A percentile compares a stretch with the other conserved stretches of the same genome.
Conservation (phyloP, 1,140 invertebrate species). For the Ruditapes philippinarum region DNA sequence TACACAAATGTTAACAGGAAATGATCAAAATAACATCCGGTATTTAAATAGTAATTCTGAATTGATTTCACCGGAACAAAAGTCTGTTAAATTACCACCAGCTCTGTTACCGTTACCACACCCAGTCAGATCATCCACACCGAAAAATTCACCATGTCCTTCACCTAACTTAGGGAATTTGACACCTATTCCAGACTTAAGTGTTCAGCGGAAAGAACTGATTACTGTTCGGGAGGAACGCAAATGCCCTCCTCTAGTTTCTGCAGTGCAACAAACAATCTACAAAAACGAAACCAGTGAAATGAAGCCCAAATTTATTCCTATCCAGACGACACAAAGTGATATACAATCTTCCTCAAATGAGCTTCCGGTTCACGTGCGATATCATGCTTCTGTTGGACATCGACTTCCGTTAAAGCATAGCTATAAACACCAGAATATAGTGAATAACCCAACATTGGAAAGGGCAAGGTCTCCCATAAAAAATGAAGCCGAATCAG, state of each 20-base stretch:
- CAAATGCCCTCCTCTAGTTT: no score
- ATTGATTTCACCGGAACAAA: not conserved
- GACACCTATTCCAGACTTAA: not conserved
- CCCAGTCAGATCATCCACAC: constrained; percentile 50
- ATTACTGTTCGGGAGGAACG: not conserved
- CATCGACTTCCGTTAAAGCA: constrained; percentile 60
- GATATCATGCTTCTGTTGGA: constrained; percentile 38
- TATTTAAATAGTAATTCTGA: not conserved
- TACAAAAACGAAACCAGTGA: not conserved
- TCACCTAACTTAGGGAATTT: constrained; percentile 17
- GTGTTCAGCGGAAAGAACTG: not conserved
- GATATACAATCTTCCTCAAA: not conserved
- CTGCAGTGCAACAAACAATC: not conserved
- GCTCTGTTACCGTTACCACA: not conserved
- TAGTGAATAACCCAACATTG: not conserved
- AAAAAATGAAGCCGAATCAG: not conserved
- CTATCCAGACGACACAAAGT: not conserved
- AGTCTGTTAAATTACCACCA: not conserved
- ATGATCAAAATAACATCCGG: not conserved
- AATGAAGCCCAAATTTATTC: not conserved
- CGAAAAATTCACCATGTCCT: constrained; percentile 56
- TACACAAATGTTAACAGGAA: not conserved
- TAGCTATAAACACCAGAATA: constrained; percentile 56
- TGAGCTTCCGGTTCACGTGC: not conserved
- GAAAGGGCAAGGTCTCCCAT: constrained; percentile 20